Evolutionary conservation across 2,113 vertebrate species (phyloP).

Genomic region (Lampris incognitus): DNA sequence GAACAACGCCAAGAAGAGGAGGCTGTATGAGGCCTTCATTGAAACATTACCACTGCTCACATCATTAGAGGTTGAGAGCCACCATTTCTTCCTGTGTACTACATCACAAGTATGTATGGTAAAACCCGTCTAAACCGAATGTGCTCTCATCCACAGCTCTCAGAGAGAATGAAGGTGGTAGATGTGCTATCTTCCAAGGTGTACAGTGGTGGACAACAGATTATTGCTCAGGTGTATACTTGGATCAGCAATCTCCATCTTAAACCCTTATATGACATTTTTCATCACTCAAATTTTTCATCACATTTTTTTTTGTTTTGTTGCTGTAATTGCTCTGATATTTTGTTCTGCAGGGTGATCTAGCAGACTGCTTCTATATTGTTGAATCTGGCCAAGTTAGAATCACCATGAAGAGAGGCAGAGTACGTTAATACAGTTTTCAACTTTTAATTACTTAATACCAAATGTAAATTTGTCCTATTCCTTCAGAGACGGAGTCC

Average conservation of each 20-base stretch:
- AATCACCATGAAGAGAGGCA: slow-evolving; percentile 96
- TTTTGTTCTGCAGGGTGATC: slow-evolving; percentile 87
- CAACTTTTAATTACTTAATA: background rate
- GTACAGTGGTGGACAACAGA: slow-evolving; percentile 92
- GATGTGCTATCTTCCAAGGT: slow-evolving; percentile 95
- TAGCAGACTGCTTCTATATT: slow-evolving; percentile 97
- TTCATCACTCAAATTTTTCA: background rate
- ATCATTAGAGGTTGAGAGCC: slow-evolving; percentile 92
- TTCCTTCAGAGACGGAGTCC: too few species aligned
- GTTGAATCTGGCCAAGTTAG: slow-evolving; percentile 98
- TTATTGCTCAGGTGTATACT: slow-evolving; percentile 94
- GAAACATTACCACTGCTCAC: slow-evolving; percentile 97
- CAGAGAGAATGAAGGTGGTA: slow-evolving; percentile 98
- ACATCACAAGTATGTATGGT: background rate
- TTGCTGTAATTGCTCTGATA: background rate
- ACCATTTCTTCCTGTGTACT: background rate
- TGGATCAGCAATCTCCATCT: background rate
- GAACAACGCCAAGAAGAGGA: slow-evolving; percentile 98
- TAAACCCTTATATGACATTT: background rate
- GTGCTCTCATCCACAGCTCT: slow-evolving; percentile 82
- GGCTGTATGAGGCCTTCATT: slow-evolving; percentile 97
- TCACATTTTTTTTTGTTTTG: background rate
- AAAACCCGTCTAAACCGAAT: slow-evolving; percentile 16
- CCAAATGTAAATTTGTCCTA: background rate
- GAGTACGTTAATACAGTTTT: slow-evolving; percentile 82